A percentile compares a stretch with the other conserved stretches of the same genome.
These are phyloP conservation scores for Epizoanthus rinbou DNA, from an alignment of 92 coral and sea anemone genomes.

Conservation along the genomic window DNA sequence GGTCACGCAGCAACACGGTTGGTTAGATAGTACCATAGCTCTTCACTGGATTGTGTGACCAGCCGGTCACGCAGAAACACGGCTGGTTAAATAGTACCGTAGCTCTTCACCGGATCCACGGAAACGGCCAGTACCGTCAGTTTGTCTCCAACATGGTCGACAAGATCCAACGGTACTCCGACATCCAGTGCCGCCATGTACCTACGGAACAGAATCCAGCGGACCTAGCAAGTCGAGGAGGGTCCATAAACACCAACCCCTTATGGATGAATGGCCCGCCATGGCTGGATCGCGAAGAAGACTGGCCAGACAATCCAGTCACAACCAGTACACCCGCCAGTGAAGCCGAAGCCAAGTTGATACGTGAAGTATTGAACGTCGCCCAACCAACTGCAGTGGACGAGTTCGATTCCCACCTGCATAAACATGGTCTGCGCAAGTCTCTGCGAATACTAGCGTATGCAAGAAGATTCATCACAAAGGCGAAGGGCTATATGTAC, in stretches of 20 bases:
- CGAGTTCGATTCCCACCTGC: background rate
- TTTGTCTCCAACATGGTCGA: constrained; percentile 33
- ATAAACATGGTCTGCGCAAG: background rate
- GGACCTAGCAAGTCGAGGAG: constrained; percentile 53
- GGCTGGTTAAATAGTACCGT: constrained; percentile 55
- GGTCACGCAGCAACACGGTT: too few species aligned
- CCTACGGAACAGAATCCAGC: constrained; percentile 49
- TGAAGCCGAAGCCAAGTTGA: constrained; percentile 10
- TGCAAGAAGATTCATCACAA: constrained; percentile 8
- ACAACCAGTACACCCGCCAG: background rate
- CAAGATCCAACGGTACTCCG: constrained; percentile 28
- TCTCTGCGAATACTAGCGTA: constrained; percentile 39
- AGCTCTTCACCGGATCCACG: constrained; percentile 43
- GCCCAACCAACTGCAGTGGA: constrained; percentile 11
- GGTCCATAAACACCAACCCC: background rate
- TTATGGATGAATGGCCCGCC: constrained; percentile 29
- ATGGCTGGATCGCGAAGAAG: constrained; percentile 32
- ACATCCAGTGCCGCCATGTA: constrained; percentile 49
- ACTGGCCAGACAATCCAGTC: constrained; percentile 21
- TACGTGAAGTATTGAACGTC: background rate
- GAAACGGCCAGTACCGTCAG: constrained; percentile 43
- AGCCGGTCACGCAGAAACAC: constrained; percentile 2
- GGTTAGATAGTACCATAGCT: too few species aligned
- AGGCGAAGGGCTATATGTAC: constrained; percentile 19
- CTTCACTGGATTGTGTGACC: constrained; percentile 3